Base-by-base conservation (phyloP, 1,140 invertebrate genomes). In the Lineus longissimus region DNA sequence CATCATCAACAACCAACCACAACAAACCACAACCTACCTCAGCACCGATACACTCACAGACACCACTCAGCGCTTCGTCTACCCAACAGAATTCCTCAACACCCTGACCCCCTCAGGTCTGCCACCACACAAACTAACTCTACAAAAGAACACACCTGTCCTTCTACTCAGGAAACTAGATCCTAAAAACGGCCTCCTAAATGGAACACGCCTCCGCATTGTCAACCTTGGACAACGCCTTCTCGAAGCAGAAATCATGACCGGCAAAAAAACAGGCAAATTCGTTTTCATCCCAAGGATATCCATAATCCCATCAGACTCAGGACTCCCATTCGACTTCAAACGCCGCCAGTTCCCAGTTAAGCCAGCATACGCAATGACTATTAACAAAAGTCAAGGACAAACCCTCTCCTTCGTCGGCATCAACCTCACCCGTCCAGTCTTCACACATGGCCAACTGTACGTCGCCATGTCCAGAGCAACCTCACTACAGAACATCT, bases 301-400 rank as follows among this genome's bases (percentile, higher is more conserved):
- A 17, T 56, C 51, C 13, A 7, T 74, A 2, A 65, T 62, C 31
- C 70, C 71, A 40, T 64, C 59, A 11, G 70, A 73, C 30, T 17
- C 23, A 15, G n/a, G n/a, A 27, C 25, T 23, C 4, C 67, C 70
- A 11, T 70, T 74, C 63, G 76, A 84, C 60, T 83, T 86, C 63
- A 80, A 81, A 72, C 57, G 84, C 51, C 27, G 81, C 0, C 84
- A 86, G 64, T 85, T 86, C 78, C 82, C 83, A 22, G 41, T 87
- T 0, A 69, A 77, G 61, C 59, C 82, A 4, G 70, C 73, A 2
- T 86, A 85, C 73, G 80, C 83, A 27, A 84, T 86, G 74, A 84
- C 84, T 0, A 83, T 86, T 4, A 86, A 86, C 71, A 86, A 86
- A 75, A 68, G 82, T 6, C 85, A 87, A 75, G 84, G 85, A 13